Conservation (phyloP, 64 coral and sea anemone species). For the Hydrozoanthus tunicans region DNA sequence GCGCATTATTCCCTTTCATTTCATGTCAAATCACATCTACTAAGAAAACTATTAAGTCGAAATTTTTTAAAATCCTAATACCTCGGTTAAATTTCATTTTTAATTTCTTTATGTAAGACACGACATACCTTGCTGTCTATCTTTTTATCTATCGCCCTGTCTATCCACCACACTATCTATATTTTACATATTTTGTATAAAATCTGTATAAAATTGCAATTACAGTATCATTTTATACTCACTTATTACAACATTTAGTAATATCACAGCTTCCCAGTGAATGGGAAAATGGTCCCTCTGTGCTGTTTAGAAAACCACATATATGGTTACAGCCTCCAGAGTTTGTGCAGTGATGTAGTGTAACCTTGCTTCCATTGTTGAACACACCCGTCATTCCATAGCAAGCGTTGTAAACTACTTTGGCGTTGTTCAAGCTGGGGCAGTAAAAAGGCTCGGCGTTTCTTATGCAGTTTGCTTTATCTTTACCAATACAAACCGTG, state of each 20-base stretch:
- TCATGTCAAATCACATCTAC: no score
- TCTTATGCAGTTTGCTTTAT: background rate
- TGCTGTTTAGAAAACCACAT: constrained; percentile 1
- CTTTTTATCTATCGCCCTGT: no score
- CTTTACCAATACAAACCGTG: background rate
- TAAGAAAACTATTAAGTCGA: no score
- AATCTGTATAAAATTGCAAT: no score
- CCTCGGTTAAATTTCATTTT: no score
- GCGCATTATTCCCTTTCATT: no score
- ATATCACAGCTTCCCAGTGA: background rate
- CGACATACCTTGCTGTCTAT: no score
- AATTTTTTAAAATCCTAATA: no score
- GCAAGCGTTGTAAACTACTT: background rate
- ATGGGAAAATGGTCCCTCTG: background rate
- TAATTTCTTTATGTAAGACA: no score
- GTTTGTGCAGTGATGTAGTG: constrained; percentile 3
- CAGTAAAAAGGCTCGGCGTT: background rate
- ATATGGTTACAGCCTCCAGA: background rate
- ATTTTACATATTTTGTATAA: no score
- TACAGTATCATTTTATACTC: background rate
- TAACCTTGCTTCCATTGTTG: background rate
- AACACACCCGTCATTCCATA: constrained; percentile 14
- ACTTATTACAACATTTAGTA: background rate
- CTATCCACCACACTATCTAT: no score
- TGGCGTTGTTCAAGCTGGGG: constrained; percentile 4